Conservation (phyloP, 2,797 vertebrate species). For the Notoglanidium macrostoma region DNA sequence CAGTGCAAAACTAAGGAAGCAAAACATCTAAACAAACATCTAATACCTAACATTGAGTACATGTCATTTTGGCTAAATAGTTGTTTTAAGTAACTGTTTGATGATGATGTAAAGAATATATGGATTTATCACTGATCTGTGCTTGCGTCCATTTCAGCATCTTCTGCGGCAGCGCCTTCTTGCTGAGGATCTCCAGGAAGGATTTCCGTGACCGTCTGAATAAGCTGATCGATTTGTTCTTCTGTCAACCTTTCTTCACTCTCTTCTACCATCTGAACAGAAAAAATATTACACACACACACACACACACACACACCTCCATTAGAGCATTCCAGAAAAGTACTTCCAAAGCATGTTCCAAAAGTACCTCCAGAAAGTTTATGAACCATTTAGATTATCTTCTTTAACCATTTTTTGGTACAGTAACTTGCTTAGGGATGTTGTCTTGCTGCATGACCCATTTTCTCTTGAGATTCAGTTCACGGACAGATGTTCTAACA, state of each 20-base stretch:
- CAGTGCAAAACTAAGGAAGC: neutral
- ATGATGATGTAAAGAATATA: neutral
- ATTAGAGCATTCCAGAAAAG: neutral
- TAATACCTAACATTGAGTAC: neutral
- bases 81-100: neutral
- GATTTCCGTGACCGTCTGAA: slow-evolving; percentile 83
- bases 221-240: slow-evolving; percentile 94
- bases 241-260: slow-evolving; percentile 95
- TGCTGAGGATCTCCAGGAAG: slow-evolving; percentile 88
- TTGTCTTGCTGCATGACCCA: too few species aligned
- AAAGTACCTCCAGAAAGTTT: neutral
- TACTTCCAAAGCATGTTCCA: neutral
- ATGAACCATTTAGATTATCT: too few species aligned
- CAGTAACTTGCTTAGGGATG: too few species aligned
- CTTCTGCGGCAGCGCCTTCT: slow-evolving; percentile 67
- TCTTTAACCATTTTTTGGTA: too few species aligned
- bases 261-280: slow-evolving; percentile 91
- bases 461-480: too few species aligned
- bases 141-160: slow-evolving; percentile 61
- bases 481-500: too few species aligned
- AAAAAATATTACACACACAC: too few species aligned
- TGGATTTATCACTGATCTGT: slow-evolving; percentile 53
- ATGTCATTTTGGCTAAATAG: neutral
- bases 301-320: too few species aligned
- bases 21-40: neutral